Conservation (phyloP, 2,113 vertebrate genomes). For the Phaethon lepturus region DNA sequence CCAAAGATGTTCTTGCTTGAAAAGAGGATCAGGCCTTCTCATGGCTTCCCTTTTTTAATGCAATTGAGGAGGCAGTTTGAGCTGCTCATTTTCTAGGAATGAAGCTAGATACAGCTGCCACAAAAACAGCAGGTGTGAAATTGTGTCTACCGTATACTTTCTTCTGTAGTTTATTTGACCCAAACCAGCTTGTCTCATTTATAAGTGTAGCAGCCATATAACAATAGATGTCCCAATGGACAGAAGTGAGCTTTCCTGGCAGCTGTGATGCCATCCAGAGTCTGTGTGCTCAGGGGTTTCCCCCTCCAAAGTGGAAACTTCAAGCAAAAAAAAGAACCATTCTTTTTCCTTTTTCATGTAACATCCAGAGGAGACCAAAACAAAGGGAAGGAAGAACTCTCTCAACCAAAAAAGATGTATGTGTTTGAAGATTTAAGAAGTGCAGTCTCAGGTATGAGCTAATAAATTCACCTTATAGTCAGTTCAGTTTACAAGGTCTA, state of each 20-base stretch:
- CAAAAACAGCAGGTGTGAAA: neutral
- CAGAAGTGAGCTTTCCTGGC: neutral
- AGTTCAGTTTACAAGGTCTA: neutral
- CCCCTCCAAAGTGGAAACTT: neutral
- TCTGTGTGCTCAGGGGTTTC: accelerated
- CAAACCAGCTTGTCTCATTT: neutral
- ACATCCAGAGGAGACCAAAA: neutral
- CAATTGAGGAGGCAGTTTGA: accelerated
- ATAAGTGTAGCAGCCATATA: accelerated
- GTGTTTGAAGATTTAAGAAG: neutral
- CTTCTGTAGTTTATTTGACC: neutral
- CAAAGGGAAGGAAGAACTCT: neutral
- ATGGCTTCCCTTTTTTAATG: neutral
- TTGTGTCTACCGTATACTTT: neutral
- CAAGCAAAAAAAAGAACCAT: neutral
- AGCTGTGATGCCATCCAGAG: neutral
- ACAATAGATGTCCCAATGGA: neutral
- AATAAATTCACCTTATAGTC: neutral
- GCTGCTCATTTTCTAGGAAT: neutral
- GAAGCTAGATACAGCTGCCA: neutral
- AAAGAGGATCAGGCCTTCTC: neutral
- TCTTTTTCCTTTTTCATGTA: neutral
- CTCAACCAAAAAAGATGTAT: neutral
- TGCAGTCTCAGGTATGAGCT: accelerated
- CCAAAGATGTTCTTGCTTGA: neutral